A percentile compares a stretch with the other conserved stretches of the same genome.
These are phyloP conservation scores for Coluber constrictor DNA, from an alignment of 2,797 vertebrate species.

Conservation along the genomic window DNA sequence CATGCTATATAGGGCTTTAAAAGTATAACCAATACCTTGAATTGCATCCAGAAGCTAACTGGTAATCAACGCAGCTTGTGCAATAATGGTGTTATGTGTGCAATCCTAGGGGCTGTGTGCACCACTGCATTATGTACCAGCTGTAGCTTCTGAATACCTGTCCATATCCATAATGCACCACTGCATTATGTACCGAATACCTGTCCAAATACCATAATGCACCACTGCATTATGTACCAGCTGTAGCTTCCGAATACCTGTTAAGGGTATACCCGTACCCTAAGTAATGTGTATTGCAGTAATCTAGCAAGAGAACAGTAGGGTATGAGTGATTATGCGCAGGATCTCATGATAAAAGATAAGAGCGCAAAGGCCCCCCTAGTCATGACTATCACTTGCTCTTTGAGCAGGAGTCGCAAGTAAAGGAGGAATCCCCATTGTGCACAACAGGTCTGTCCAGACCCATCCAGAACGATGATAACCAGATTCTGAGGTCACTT, in stretches of 20 bases:
- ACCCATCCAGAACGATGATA: not conserved
- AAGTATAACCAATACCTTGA: not conserved
- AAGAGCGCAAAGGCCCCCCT: not conserved
- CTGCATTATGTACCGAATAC: not conserved
- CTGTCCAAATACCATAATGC: not conserved
- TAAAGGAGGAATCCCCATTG: not conserved
- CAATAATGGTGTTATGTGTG: not conserved
- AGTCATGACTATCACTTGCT: not conserved
- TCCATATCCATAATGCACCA: not conserved
- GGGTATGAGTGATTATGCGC: not conserved
- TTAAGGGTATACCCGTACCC: not conserved
- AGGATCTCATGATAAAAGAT: not conserved
- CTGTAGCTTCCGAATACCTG: not conserved
- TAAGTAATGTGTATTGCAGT: not conserved
- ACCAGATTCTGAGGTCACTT: not conserved
- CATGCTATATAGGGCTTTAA: not conserved
- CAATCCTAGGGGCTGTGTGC: not conserved
- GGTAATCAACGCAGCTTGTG: not conserved
- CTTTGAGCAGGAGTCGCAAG: too few relatives aligned
- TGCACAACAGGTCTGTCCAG: not conserved
- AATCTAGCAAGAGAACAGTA: not conserved
- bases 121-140: not conserved
- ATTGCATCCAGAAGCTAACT: not conserved
- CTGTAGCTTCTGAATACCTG: not conserved
- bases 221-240: not conserved